Base-by-base conservation (phyloP, 2,797 vertebrate species). In the Micropoecilia bifurca region DNA sequence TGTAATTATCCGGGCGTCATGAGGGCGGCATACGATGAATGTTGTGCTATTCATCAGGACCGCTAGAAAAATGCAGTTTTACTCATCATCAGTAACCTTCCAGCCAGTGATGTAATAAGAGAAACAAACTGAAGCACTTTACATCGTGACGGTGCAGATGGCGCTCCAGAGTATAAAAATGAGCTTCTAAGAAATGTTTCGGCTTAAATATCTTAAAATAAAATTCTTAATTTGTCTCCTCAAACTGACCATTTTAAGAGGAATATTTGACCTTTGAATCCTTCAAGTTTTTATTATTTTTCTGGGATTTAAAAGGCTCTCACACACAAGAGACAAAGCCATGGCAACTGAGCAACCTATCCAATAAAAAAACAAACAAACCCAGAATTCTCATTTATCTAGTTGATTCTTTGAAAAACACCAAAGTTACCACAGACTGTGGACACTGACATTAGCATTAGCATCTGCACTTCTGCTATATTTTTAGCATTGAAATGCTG, bases 1-100 rank as follows among this genome's bases (percentile, higher is more conserved):
- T 88, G 45, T 88, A 88, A 91, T 92, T 89, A 89, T 89, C 87
- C 87, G 79, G 76, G 74, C 73, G 82, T 83, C 78, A 79, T 75
- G 83, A 85, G 85, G 78, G 71, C 71, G 28, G 79, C 84, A 82
- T 79, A 81, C 43, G 0, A 61, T 77, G 84, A 84, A 77, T 28
- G 57, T 77, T 55, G 13, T 30, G 75, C 41, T 72, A 68, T 85
- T 85, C 69, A 79, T 83, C 82, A 68, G 75, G 73, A 41, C 79
- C 20, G 79, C 81, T 30, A 79, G 79, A 77, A 77, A 78, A 83
- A 90, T 82, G 48, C 81, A 74, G 84, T 89, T 88, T 88, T 83
- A 87, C 78, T 84, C 77, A 82, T 77, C 81, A 89, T 81, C 80
- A 83, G 83, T 82, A 86, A 88, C 81, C 79, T 55, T 71, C 74